A percentile compares a stretch with the other conserved stretches of the same genome.
phyloP scores from a whole-genome alignment of 1,140 invertebrate species.

The Lepidurus packardi region DNA sequence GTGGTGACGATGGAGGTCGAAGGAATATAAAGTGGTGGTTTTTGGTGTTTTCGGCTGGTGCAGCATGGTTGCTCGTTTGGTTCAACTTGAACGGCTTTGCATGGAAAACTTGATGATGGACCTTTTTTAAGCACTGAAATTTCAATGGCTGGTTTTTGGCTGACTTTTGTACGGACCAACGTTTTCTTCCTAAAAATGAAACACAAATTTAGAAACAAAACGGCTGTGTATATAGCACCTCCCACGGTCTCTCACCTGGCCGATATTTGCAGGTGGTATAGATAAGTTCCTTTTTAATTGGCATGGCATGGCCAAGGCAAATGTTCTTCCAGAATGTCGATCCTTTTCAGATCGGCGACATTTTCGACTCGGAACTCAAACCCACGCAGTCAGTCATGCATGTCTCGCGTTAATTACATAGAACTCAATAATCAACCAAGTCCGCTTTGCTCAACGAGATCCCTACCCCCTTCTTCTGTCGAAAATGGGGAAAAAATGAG shows the following conservation, averaged over 20 bases:
- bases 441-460: too few relatives aligned
- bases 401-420: background rate
- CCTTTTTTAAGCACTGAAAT: background rate
- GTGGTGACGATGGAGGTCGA: background rate
- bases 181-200: background rate
- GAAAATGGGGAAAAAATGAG: too few relatives aligned
- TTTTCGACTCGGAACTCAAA: background rate
- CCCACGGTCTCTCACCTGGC: constrained; percentile 10
- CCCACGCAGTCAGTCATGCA: constrained; percentile 13
- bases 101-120: background rate
- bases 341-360: background rate
- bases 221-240: background rate
- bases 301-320: too few relatives aligned
- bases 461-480: too few relatives aligned
- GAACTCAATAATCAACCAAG: too few relatives aligned
- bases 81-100: constrained; percentile 19
- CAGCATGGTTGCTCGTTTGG: constrained; percentile 17
- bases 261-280: constrained; percentile 10
- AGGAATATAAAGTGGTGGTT: background rate
- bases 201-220: background rate
- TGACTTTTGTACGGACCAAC: background rate
- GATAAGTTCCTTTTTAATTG: too few relatives aligned
- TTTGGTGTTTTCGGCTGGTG: background rate
- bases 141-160: background rate
- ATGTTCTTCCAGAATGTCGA: too few relatives aligned